Evolutionary conservation across 1,140 invertebrate genomes (phyloP).

Genomic region (Drosophila grimshawi): DNA sequence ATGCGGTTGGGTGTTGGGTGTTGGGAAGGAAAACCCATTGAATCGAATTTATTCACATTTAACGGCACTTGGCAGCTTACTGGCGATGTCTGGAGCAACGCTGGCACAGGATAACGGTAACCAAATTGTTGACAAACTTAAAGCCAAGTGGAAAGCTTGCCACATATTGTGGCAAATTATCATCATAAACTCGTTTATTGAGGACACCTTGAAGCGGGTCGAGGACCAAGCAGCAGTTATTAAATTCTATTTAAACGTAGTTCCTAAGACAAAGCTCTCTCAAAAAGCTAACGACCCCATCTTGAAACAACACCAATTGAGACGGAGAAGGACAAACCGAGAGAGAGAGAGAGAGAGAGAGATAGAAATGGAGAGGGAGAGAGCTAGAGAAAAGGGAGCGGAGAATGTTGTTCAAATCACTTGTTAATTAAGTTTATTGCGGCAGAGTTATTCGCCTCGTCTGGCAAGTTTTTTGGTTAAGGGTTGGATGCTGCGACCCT

Average conservation of each 20-base stretch:
- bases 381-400: neutral
- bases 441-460: conserved; percentile 32
- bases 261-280: neutral
- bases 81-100: neutral
- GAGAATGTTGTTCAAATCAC: conserved; percentile 50
- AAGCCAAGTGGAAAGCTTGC: conserved; percentile 30
- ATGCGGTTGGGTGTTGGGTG: no score
- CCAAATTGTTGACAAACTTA: conserved; percentile 23
- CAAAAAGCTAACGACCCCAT: conserved; percentile 3
- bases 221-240: conserved; percentile 22
- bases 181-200: conserved; percentile 52
- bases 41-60: conserved; percentile 9
- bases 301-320: neutral
- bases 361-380: neutral
- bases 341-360: neutral
- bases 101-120: neutral
- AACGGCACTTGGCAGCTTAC: neutral
- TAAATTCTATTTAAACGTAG: conserved; percentile 55
- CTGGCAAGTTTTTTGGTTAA: conserved; percentile 28
- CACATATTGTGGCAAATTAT: conserved; percentile 51
- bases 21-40: neutral
- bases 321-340: neutral
- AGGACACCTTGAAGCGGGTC: conserved; percentile 27
- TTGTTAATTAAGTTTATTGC: conserved; percentile 59
- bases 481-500: neutral